A percentile compares a stretch with the other conserved stretches of the same genome.
These are phyloP conservation scores for Lepisosteus oculatus DNA, from an alignment of 2,113 vertebrate species.

Conservation along the genomic window DNA sequence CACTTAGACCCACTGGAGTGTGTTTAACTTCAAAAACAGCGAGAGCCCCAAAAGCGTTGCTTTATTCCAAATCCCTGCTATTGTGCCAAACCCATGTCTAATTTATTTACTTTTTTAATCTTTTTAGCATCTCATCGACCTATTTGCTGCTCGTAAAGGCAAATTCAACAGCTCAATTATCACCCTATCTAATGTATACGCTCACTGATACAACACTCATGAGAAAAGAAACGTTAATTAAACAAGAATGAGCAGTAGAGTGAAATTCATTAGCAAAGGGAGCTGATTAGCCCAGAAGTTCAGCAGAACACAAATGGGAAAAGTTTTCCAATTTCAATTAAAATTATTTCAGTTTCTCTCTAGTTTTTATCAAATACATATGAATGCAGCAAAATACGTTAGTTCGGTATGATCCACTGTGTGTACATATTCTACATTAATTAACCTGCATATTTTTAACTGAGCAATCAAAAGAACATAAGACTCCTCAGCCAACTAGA, in stretches of 20 bases:
- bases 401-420: too few relatives aligned
- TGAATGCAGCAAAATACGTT: too few relatives aligned
- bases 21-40: slow-evolving; percentile 15
- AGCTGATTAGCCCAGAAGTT: too few relatives aligned
- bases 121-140: slow-evolving; percentile 38
- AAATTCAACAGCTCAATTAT: slow-evolving; percentile 32
- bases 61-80: slow-evolving; percentile 2
- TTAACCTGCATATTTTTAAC: too few relatives aligned
- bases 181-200: slow-evolving; percentile 7
- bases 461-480: too few relatives aligned
- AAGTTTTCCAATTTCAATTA: too few relatives aligned
- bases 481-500: too few relatives aligned
- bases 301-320: neutral
- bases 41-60: neutral
- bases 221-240: neutral
- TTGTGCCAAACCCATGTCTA: slow-evolving; percentile 15
- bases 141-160: slow-evolving; percentile 37
- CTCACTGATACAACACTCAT: slow-evolving; percentile 20
- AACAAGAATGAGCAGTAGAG: neutral
- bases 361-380: too few relatives aligned
- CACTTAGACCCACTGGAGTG: slow-evolving; percentile 18
- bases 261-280: too few relatives aligned
- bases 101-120: slow-evolving; percentile 24
- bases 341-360: too few relatives aligned
- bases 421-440: too few relatives aligned